Evolutionary conservation across 1,140 invertebrate species (phyloP).

Genomic region (Ladona fulva): DNA sequence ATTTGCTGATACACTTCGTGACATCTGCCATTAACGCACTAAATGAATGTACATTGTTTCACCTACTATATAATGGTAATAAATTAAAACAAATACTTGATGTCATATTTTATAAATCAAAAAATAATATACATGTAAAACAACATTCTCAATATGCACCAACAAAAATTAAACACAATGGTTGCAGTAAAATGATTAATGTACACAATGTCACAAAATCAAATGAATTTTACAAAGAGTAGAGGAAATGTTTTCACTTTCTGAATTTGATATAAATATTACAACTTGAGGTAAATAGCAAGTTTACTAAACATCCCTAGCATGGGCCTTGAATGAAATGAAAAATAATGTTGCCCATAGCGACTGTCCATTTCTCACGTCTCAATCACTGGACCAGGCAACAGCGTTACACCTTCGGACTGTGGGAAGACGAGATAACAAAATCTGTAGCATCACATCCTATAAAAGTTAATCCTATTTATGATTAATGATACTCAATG

Average conservation of each 20-base stretch:
- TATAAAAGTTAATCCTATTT: background rate
- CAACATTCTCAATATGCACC: background rate
- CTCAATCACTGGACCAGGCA: background rate
- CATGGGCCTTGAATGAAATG: background rate
- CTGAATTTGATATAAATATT: background rate
- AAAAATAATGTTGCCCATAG: background rate
- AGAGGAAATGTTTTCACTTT: background rate
- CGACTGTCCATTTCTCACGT: background rate
- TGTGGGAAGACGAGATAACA: background rate
- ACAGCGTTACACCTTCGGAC: background rate
- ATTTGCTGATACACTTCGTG: too few relatives aligned
- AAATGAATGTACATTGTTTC: too few relatives aligned
- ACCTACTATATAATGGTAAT: background rate
- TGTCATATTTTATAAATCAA: slow-evolving; percentile 9
- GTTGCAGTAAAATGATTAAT: background rate
- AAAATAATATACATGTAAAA: slow-evolving; percentile 1
- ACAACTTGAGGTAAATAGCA: background rate
- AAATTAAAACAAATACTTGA: background rate
- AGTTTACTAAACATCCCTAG: slow-evolving; percentile 8
- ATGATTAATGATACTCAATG: background rate
- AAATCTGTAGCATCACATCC: background rate
- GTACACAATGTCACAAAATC: background rate
- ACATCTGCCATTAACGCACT: too few relatives aligned
- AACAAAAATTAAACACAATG: background rate
- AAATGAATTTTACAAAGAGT: background rate